Evolutionary conservation across 2,797 vertebrate species (phyloP).

Genomic region (Lacerta agilis): DNA sequence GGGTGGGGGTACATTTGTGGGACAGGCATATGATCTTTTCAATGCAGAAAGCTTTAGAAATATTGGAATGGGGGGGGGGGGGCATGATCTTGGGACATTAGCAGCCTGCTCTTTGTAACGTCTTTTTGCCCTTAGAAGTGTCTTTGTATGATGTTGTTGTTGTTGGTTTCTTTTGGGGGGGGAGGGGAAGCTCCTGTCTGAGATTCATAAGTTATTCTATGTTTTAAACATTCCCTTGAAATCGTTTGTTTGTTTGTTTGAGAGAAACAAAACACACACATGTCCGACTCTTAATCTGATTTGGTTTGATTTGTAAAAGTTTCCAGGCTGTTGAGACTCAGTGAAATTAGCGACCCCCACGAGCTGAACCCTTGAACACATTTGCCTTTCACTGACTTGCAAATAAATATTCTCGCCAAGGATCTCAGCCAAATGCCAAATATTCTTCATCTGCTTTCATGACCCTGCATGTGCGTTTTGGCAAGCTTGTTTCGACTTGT

Average conservation of each 20-base stretch:
- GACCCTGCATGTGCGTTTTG: not conserved
- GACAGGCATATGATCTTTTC: not conserved
- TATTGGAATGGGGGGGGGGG: not conserved
- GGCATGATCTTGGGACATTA: not conserved
- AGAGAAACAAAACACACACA: too few relatives aligned
- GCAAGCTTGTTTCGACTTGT: not conserved
- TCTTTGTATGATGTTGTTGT: not conserved
- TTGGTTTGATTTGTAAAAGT: not conserved
- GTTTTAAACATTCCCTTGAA: too few relatives aligned
- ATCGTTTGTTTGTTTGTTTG: too few relatives aligned
- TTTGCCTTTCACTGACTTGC: not conserved
- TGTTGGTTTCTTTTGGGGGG: too few relatives aligned
- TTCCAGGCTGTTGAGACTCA: not conserved
- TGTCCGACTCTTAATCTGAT: not conserved
- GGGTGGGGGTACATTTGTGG: not conserved
- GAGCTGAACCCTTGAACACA: not conserved
- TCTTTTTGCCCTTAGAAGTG: not conserved
- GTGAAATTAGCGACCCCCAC: not conserved
- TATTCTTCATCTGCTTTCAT: not conserved
- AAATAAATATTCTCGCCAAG: not conserved
- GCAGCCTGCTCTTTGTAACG: not conserved
- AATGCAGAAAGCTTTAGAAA: fast-evolving
- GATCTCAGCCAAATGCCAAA: not conserved
- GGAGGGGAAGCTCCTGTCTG: too few relatives aligned
- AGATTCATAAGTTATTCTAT: too few relatives aligned